Conservation (phyloP, 2,113 vertebrate species). For the Hippolais icterina region DNA sequence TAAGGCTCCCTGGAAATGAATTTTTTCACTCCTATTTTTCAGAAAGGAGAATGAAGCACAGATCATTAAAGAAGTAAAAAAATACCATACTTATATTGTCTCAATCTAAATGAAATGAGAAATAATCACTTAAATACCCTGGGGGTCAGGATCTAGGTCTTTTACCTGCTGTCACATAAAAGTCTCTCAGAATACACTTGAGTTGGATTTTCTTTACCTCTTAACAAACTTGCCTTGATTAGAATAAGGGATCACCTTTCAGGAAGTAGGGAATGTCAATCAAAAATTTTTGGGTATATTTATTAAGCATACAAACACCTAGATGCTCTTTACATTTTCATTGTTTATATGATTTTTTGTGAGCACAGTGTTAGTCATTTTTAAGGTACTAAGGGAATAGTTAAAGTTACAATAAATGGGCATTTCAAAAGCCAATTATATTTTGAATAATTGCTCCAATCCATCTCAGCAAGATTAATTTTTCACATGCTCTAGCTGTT, state of each 20-base stretch:
- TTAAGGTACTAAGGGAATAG: not conserved
- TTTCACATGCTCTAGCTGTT: not conserved
- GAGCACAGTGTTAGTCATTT: not conserved
- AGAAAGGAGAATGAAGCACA: not conserved
- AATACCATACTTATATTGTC: not conserved
- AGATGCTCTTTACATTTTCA: not conserved
- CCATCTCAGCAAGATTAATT: not conserved
- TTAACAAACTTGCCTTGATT: not conserved
- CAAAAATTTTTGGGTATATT: not conserved
- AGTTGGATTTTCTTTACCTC: not conserved
- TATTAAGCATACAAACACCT: not conserved
- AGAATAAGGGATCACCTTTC: not conserved
- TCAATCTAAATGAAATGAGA: conserved; percentile 5
- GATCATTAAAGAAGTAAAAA: not conserved
- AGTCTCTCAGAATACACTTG: not conserved
- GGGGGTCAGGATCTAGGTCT: not conserved
- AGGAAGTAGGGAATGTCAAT: not conserved
- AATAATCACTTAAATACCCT: not conserved
- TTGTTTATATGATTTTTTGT: not conserved
- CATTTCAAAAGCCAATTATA: conserved; percentile 3
- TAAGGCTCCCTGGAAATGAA: not conserved
- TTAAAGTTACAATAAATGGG: not conserved
- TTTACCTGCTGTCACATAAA: not conserved
- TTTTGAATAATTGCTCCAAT: not conserved
- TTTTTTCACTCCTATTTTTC: not conserved